Evolutionary conservation across 2,888 invertebrate species (phyloP), one percentile per base, ranked within the genome.

Genomic region (Lordiphosa fenestrarum): DNA sequence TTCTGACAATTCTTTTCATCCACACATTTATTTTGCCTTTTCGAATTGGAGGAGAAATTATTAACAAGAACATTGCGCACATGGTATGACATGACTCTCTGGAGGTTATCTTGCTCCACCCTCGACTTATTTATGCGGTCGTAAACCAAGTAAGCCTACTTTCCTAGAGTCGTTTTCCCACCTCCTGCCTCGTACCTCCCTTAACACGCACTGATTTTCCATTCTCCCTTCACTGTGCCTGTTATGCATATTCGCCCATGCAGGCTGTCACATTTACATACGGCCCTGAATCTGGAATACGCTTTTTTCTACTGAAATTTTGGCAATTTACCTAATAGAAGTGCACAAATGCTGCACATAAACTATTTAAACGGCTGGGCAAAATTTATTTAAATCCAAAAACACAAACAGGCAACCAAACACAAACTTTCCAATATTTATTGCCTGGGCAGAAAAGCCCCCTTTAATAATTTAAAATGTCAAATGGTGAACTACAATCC

Each of bases 231-330:
- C 71, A 60, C 52, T 23, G 10, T n/a, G 40, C 19, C 10, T 25
- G n/a, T 12, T 21, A 49, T 46, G 50, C 49, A 52, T 40, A 46
- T 60, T 50, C 47, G 41, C 30, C 48, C 68, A 73, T 55, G 64
- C 59, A 64, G 66, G 53, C 73, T 73, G 80, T 75, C 73, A 72
- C 75, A 78, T 78, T 75, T 76, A 66, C 76, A 78, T 71, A 65
- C 62, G 71, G 62, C 50, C 59, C 51, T 53, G 66, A 70, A 66
- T 67, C 38, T 64, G 66, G 54, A 60, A 53, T 42, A 42, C 30
- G 44, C 37, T 61, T 54, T 30, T 30, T 30, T 30, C 3, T 30
- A 30, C 30, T 55, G 12, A 62, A 66, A 81, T 71, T 71, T 76
- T 68, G 76, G 77, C 71, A 71, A 65, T 67, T 69, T 48, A 58